Conservation (phyloP, 2,113 vertebrate genomes). For the Alexandromys fortis region DNA sequence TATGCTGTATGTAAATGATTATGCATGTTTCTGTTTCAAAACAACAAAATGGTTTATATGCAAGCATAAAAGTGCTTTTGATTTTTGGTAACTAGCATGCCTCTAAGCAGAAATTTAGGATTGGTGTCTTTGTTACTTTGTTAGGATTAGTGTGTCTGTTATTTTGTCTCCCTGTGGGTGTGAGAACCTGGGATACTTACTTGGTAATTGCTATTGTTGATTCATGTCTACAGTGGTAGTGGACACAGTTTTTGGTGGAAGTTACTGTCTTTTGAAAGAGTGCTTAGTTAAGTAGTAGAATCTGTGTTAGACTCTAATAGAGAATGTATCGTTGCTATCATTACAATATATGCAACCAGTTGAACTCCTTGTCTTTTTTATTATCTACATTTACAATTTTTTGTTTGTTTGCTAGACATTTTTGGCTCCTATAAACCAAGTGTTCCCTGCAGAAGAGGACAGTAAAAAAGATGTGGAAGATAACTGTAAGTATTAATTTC, state of each 20-base stretch:
- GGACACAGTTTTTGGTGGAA: not conserved
- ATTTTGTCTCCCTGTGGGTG: not conserved
- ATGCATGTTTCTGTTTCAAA: conserved; percentile 72
- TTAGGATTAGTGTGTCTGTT: not conserved
- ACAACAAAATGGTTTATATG: not conserved
- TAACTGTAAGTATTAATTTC: conserved; percentile 92
- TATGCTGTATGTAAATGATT: not conserved
- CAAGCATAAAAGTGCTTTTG: conserved; percentile 3
- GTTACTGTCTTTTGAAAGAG: not conserved
- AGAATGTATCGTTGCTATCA: not conserved
- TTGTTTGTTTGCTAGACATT: conserved; percentile 89
- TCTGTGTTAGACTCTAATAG: conserved; percentile 38
- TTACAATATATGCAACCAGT: not conserved
- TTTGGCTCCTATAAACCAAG: conserved; percentile 94
- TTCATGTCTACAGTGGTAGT: not conserved
- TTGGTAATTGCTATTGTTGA: conserved; percentile 4
- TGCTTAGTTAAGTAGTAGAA: not conserved
- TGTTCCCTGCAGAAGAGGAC: conserved; percentile 98
- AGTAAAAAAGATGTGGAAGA: conserved; percentile 97
- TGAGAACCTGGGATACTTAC: not conserved
- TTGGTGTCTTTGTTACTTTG: not conserved
- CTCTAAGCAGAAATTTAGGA: not conserved
- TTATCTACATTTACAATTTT: not conserved
- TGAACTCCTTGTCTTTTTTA: conserved; percentile 32
- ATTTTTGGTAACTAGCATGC: not conserved